A percentile compares a stretch with the other conserved stretches of the same genome.
These are phyloP conservation scores for Tyria jacobaeae DNA, from an alignment of 2,888 invertebrate genomes.

Conservation along the genomic window DNA sequence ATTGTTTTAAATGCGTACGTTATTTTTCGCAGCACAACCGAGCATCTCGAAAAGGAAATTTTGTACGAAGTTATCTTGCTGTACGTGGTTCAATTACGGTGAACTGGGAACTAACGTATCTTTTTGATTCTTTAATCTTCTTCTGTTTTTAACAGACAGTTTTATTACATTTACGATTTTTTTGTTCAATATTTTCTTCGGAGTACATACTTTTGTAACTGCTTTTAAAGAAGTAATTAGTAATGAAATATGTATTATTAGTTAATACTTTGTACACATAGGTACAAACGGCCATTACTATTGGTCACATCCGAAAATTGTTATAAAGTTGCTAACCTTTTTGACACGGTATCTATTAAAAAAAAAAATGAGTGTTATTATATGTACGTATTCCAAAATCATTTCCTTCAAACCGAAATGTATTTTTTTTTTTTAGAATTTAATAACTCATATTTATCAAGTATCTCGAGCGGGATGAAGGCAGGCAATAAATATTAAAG, in stretches of 20 bases:
- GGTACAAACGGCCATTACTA: too few relatives aligned
- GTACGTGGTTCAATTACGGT: constrained; percentile 71
- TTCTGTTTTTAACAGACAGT: constrained; percentile 33
- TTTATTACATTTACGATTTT: constrained; percentile 41
- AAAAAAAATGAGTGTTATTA: too few relatives aligned
- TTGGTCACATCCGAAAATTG: too few relatives aligned
- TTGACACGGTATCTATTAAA: too few relatives aligned
- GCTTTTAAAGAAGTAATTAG: too few relatives aligned
- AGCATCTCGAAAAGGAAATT: constrained; percentile 60
- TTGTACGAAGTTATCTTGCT: constrained; percentile 66
- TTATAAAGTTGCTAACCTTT: too few relatives aligned
- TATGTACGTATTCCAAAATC: background rate
- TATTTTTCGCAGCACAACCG: constrained; percentile 72
- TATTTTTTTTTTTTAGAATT: constrained; percentile 53
- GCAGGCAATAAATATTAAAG: constrained; percentile 72
- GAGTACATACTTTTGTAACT: background rate
- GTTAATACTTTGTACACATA: too few relatives aligned
- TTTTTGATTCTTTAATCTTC: constrained; percentile 46
- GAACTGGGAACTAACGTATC: constrained; percentile 51
- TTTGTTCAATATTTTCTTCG: constrained; percentile 18
- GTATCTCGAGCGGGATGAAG: constrained; percentile 48
- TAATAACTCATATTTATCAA: constrained; percentile 64
- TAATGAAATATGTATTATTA: too few relatives aligned
- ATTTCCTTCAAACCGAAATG: background rate
- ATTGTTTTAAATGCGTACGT: constrained; percentile 81